Percentiles rank a stretch among this genome's conserved stretches.
Evolutionary conservation across 2,113 vertebrate species (phyloP).

Genomic region (Serinus canaria): DNA sequence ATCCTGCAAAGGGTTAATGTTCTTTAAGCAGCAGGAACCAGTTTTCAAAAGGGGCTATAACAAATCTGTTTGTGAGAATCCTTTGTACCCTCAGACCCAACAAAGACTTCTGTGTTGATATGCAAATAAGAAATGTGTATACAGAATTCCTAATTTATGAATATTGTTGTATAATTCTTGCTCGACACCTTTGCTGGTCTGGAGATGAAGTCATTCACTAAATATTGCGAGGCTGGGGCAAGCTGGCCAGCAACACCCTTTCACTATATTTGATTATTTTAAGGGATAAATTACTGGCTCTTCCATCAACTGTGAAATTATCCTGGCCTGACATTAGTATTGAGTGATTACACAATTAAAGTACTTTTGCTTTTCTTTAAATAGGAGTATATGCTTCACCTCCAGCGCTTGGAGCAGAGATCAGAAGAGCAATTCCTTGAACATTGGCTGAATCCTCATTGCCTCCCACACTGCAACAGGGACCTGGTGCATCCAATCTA

Average conservation of each 20-base stretch:
- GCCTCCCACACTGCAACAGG: conserved; percentile 87
- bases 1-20: background rate
- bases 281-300: background rate
- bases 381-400: conserved; percentile 86
- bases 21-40: background rate
- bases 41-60: background rate
- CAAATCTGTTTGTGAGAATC: background rate
- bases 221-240: background rate
- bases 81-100: background rate
- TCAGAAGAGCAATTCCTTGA: conserved; percentile 89
- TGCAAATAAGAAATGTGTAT: background rate
- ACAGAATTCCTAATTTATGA: background rate
- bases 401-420: conserved; percentile 85
- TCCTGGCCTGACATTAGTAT: background rate
- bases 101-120: background rate
- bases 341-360: background rate
- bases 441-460: conserved; percentile 91
- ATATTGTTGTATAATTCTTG: background rate
- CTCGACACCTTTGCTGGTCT: background rate
- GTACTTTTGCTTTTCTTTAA: background rate
- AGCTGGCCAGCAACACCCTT: background rate
- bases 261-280: background rate
- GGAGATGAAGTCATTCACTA: background rate
- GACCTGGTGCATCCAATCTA: conserved; percentile 84
- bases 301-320: background rate